Evolutionary conservation across 2,888 invertebrate species (phyloP), one percentile per base, ranked within the genome.

Genomic region (Calliphora vomitoria): DNA sequence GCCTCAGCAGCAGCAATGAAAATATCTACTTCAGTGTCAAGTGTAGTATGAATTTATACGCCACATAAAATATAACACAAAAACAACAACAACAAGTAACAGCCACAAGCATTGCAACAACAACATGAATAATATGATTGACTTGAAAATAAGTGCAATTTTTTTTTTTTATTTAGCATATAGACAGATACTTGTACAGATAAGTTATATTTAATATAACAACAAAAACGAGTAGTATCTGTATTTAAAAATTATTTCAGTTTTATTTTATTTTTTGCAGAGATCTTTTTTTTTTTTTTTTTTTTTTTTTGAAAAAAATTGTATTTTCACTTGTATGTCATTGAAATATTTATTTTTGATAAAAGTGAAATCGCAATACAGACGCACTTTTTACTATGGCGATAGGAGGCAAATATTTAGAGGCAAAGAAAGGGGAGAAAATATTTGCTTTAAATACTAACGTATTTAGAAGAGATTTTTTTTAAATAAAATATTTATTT

Each of bases 1-100:
- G 76, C 76, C 58, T 53, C 64, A 64, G 71, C 75, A 35, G 35
- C 83, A 78, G 79, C 86, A 82, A 87, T 87, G 85, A 87, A 85
- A 85, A 74, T 78, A 87, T 85, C 85, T 69, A 82, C 87, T 87
- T 87, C 87, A 87, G 82, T 87, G 87, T 87, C 87, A 87, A 87
- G 85, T 87, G 87, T 87, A 85, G 78, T 74, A 79, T 85, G 74
- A 81, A 82, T 84, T 79, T 83, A 62, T 85, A 85, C 10, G 74
- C 75, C 80, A 85, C 75, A 79, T 58, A 31, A 80, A 83, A 62
- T 20, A 38, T 18, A 31, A 66, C 50, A 75, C 1, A 76, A 31
- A 53, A 64, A 66, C 25, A 74, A 53, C 11, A 20, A 44, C 18
- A 58, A 53, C 62, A 71, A 64, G 44, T 62, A 44, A 55, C 71